Percentiles rank a stretch among this genome's conserved stretches.
Evolutionary conservation across 2,888 invertebrate species (phyloP).

Genomic region (Latheticus oryzae): DNA sequence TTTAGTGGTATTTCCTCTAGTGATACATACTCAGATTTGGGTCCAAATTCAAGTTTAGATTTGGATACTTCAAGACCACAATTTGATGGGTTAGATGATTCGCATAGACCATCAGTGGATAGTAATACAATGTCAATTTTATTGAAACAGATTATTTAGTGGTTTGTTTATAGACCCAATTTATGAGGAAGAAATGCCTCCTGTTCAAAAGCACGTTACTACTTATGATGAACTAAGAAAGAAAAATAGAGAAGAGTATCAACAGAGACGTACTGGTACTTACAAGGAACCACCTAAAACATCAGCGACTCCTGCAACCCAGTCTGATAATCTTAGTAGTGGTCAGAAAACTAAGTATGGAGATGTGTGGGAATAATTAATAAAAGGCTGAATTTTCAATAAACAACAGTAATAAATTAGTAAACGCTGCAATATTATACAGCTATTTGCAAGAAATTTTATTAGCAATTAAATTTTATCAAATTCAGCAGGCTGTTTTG

Average conservation of each 20-base stretch:
- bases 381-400: too few species aligned
- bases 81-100: slow-evolving; percentile 71
- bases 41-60: slow-evolving; percentile 69
- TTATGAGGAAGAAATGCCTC: slow-evolving; percentile 67
- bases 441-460: too few species aligned
- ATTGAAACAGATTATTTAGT: slow-evolving; percentile 2
- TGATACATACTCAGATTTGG: slow-evolving; percentile 72
- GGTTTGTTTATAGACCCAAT: slow-evolving; percentile 56
- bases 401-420: slow-evolving; percentile 5
- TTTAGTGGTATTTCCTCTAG: slow-evolving; percentile 63
- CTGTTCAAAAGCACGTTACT: slow-evolving; percentile 65
- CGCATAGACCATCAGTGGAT: slow-evolving; percentile 69
- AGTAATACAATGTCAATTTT: slow-evolving; percentile 58
- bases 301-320: slow-evolving; percentile 4
- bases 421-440: slow-evolving; percentile 11
- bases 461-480: too few species aligned
- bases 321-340: slow-evolving; percentile 32
- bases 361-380: slow-evolving; percentile 42
- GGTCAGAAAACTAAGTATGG: slow-evolving; percentile 55
- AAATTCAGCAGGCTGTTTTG: too few species aligned
- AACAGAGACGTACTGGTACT: slow-evolving; percentile 56
- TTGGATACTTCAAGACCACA: slow-evolving; percentile 75
- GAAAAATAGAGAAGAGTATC: slow-evolving; percentile 76
- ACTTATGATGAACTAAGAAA: slow-evolving; percentile 80
- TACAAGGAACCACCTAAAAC: slow-evolving; percentile 47